Evolutionary conservation across 2,113 vertebrate genomes (phyloP).

Genomic region (Myrmecobius fasciatus): DNA sequence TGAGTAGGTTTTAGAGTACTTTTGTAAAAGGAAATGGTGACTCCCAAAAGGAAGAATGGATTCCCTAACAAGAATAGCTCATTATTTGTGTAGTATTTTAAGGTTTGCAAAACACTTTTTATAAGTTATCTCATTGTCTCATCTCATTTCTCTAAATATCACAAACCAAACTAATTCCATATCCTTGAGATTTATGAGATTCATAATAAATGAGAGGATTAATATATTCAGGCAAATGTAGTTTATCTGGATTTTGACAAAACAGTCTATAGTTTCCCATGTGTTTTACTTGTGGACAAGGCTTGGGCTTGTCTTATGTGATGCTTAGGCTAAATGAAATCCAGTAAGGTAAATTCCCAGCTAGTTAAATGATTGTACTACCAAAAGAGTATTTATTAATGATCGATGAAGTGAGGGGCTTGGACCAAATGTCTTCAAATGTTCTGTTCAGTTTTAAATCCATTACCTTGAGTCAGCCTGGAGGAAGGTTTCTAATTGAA

Average conservation of each 20-base stretch:
- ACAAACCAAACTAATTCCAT: neutral
- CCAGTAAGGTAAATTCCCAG: neutral
- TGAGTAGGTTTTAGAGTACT: neutral
- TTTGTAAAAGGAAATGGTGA: neutral
- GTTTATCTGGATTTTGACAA: neutral
- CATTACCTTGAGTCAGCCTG: neutral
- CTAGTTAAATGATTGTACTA: neutral
- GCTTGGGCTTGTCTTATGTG: no score
- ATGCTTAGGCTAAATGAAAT: neutral
- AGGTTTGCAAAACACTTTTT: neutral
- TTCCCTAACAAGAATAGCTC: neutral
- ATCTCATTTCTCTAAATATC: neutral
- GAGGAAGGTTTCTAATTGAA: neutral
- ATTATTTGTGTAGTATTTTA: neutral
- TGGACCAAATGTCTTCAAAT: neutral
- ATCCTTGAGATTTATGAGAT: neutral
- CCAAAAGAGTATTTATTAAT: neutral
- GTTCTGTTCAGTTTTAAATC: neutral
- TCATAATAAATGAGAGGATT: neutral
- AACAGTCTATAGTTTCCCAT: neutral
- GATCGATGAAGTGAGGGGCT: neutral
- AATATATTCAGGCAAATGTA: neutral
- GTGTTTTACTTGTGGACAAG: neutral
- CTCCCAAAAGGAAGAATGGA: neutral
- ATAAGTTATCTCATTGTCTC: neutral